A percentile compares a stretch with the other conserved stretches of the same genome.
These are phyloP conservation scores for Heliothis virescens DNA, from an alignment of 1,140 invertebrate genomes.

Conservation along the genomic window DNA sequence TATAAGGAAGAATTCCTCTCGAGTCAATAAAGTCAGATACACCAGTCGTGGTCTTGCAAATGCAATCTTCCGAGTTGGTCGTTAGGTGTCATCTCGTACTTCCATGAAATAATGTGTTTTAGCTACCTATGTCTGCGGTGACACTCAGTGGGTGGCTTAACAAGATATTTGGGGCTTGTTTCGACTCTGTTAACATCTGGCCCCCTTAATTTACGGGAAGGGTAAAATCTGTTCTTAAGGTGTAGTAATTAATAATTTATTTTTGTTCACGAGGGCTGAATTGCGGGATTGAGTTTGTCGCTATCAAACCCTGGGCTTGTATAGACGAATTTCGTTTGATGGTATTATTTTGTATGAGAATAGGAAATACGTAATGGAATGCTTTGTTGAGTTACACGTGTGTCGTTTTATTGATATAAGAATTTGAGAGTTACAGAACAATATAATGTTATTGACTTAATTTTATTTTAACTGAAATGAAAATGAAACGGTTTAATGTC, in stretches of 20 bases:
- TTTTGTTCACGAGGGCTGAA: constrained; percentile 72
- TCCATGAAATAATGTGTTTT: constrained; percentile 26
- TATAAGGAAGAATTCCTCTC: constrained; percentile 81
- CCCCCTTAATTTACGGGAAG: constrained; percentile 79
- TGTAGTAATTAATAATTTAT: constrained; percentile 85
- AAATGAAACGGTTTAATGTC: neutral
- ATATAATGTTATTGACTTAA: constrained; percentile 8
- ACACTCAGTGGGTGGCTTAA: constrained; percentile 80
- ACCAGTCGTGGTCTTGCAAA: constrained; percentile 53
- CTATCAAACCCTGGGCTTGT: constrained; percentile 38
- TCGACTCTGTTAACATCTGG: constrained; percentile 83
- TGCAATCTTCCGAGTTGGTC: constrained; percentile 49
- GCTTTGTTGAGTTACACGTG: constrained; percentile 26
- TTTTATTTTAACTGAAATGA: neutral
- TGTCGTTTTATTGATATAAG: constrained; percentile 23
- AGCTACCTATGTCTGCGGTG: constrained; percentile 71
- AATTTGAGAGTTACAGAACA: constrained; percentile 6
- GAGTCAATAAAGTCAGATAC: constrained; percentile 79
- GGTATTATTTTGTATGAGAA: constrained; percentile 30
- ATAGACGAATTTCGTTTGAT: constrained; percentile 35
- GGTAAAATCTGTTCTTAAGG: constrained; percentile 74
- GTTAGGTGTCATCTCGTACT: constrained; percentile 56
- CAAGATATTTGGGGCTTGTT: constrained; percentile 84
- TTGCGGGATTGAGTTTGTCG: constrained; percentile 63
- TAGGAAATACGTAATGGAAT: constrained; percentile 2